Base-by-base conservation (phyloP, 2,888 invertebrate species). In the Tachina fera region DNA sequence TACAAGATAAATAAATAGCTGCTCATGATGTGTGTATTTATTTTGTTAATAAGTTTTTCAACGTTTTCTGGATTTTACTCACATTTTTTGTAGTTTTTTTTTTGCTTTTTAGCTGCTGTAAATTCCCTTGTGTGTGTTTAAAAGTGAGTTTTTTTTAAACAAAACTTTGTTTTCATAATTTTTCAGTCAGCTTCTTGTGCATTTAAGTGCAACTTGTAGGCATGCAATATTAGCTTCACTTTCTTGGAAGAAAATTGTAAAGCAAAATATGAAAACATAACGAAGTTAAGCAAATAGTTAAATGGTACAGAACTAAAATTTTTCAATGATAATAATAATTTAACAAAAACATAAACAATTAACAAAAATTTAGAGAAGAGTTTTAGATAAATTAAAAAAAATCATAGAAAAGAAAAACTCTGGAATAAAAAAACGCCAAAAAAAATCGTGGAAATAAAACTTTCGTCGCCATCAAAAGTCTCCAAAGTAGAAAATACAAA, bases 161-260 rank as follows among this genome's bases (percentile, higher is more conserved):
- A 43, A 70, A 60, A 78, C 39, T 60, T 60, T 49, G 41, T 68
- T 58, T 68, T 47, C 67, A 60, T 72, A 77, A 74, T 88, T 81
- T 80, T 80, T 81, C 67, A 58, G 87, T 87, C 87, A 88, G 88
- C 88, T 90, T 84, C 71, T 86, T 90, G 90, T 87, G 89, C 90
- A 90, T 87, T 89, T 90, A 87, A 89, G 90, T 90, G 91, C 90
- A 90, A 89, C 90, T 90, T 82, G 79, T 88, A 85, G 88, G 87
- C 90, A 90, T 91, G 90, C 90, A 88, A 90, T 82, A 84, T 86
- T 87, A 83, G 74, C 76, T 60, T 80, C 81, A 74, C 31, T 51
- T 19, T 65, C 22, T 22, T 19, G 41, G 10, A 68, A 8, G 47
- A 4, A 45, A 61, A 8, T 31, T 31, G 0, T 0, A 49, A 49